phyloP scores from a whole-genome alignment of 37 sponge, comb jelly and placozoan species.

The Axinella damicornis region DNA sequence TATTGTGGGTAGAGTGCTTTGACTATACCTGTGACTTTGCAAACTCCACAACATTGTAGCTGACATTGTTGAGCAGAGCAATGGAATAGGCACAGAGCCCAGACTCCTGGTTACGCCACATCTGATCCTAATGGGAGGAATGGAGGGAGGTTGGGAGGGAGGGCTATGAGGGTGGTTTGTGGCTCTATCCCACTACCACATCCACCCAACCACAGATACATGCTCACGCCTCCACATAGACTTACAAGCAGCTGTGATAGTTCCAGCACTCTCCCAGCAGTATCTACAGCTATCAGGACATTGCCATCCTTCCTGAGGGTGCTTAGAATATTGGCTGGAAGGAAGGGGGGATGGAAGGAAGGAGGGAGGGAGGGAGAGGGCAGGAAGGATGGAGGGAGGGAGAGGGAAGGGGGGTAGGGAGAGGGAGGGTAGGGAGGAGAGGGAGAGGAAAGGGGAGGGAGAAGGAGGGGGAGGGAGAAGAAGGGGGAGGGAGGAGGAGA shows the following conservation, averaged over 20 bases:
- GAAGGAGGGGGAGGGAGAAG: background rate
- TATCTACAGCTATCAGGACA: slow-evolving; percentile 96
- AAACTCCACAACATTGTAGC: slow-evolving; percentile 98
- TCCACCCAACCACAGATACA: too few relatives aligned
- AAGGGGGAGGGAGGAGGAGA: background rate
- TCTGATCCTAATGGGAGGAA: slow-evolving; percentile 75
- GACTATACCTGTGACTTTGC: slow-evolving; percentile 92
- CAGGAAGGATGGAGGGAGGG: background rate
- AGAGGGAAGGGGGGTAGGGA: too few relatives aligned
- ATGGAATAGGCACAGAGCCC: slow-evolving; percentile 95
- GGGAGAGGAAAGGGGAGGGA: background rate
- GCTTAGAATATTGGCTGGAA: slow-evolving; percentile 84
- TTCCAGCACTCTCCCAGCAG: slow-evolving; percentile 97
- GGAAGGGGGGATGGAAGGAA: background rate
- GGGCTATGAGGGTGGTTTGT: too few relatives aligned
- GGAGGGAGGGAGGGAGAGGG: too few relatives aligned
- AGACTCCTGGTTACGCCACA: slow-evolving; percentile 93
- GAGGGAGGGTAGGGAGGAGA: background rate
- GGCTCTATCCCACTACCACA: too few relatives aligned
- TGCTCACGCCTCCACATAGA: too few relatives aligned
- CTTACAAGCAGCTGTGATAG: slow-evolving; percentile 93
- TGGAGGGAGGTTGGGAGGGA: too few relatives aligned
- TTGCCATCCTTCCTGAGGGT: slow-evolving; percentile 94
- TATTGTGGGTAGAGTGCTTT: background rate
- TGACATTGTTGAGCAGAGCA: slow-evolving; percentile 95